These are phyloP conservation scores for Chrysodeixis includens DNA, from an alignment of 2,888 invertebrate genomes.

Conservation along the genomic window DNA sequence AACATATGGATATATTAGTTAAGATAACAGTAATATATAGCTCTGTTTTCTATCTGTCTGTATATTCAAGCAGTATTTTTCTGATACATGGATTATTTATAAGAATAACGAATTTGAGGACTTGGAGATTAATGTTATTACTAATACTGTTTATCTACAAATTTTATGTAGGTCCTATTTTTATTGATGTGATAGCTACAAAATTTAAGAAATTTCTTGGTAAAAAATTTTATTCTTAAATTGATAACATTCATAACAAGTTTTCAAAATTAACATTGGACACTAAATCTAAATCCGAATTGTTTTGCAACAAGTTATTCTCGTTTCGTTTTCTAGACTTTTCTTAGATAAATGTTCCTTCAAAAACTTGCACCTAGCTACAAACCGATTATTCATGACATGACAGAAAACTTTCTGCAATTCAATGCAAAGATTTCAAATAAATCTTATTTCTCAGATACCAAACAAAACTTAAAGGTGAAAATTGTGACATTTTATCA, in stretches of 20 bases:
- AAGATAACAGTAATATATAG: conserved; percentile 53
- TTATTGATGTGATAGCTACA: no score
- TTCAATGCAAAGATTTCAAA: not conserved
- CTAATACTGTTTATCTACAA: no score
- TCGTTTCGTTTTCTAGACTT: conserved; percentile 1
- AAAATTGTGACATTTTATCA: not conserved
- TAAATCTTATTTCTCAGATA: not conserved
- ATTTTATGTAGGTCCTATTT: no score
- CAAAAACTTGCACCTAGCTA: not conserved
- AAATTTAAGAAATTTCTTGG: no score
- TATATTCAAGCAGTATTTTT: conserved; percentile 41
- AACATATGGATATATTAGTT: conserved; percentile 38
- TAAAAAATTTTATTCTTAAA: no score
- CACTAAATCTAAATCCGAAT: no score
- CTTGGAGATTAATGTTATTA: conserved; percentile 1
- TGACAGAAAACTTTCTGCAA: not conserved
- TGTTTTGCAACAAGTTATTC: not conserved
- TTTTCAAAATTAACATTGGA: no score
- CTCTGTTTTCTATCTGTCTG: conserved; percentile 26
- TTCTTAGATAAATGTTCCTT: not conserved
- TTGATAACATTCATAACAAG: no score
- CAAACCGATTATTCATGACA: not conserved
- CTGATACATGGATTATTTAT: not conserved
- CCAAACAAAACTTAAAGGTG: not conserved
- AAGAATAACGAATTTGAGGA: conserved; percentile 15